phyloP scores from a whole-genome alignment of 2,113 vertebrate species.

The Zootoca vivipara region DNA sequence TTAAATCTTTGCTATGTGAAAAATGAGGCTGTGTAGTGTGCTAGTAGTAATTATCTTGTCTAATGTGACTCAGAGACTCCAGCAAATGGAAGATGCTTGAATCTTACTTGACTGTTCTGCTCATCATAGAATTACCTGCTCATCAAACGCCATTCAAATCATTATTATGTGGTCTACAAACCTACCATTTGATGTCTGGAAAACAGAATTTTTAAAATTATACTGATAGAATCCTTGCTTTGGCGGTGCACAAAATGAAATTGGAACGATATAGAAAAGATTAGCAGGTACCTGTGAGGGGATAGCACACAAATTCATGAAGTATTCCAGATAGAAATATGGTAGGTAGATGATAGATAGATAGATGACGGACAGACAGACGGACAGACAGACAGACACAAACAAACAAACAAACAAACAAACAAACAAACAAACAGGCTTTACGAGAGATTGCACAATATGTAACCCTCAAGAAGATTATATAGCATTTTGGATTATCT shows the following conservation, averaged over 20 bases:
- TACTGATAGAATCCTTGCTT: background rate
- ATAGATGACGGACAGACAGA: too few relatives aligned
- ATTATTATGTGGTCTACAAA: conserved; percentile 13
- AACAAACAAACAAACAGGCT: too few relatives aligned
- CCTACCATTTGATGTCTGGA: conserved; percentile 6
- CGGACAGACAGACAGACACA: too few relatives aligned
- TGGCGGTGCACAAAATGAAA: too few relatives aligned
- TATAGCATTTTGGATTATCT: too few relatives aligned
- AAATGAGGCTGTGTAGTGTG: background rate
- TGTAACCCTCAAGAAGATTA: background rate
- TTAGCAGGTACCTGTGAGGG: too few relatives aligned
- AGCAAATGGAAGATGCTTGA: background rate
- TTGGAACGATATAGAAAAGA: too few relatives aligned
- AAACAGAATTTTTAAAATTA: conserved; percentile 8
- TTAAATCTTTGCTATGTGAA: background rate
- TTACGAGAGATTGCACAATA: background rate
- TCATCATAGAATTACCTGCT: conserved; percentile 16
- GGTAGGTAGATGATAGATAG: too few relatives aligned
- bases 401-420: background rate
- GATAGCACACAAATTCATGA: too few relatives aligned
- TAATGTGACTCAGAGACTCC: background rate
- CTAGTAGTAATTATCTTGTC: conserved; percentile 7
- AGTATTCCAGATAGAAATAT: too few relatives aligned
- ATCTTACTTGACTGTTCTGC: background rate
- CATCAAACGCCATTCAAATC: conserved; percentile 12